These are phyloP conservation scores for Calidris pygmaea DNA, from an alignment of 2,113 vertebrate species.

Conservation along the genomic window DNA sequence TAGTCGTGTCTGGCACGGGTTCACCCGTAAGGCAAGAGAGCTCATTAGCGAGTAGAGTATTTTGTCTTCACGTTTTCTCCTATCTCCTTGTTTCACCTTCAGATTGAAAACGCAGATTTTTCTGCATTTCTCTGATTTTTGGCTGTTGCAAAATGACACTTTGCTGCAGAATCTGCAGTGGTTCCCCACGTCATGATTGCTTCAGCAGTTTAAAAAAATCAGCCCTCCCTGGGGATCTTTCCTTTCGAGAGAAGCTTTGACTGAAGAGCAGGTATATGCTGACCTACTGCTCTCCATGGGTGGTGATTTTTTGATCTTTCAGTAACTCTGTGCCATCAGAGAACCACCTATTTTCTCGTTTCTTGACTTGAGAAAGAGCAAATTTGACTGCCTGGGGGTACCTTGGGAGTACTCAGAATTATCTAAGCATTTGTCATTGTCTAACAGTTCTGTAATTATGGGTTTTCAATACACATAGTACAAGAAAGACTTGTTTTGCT, in stretches of 20 bases:
- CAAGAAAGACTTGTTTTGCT: not conserved
- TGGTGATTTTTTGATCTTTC: conserved; percentile 15
- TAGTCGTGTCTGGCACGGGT: not conserved
- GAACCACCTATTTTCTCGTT: conserved; percentile 7
- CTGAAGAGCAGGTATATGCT: not conserved
- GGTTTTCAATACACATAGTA: not conserved
- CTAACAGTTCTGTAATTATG: conserved; percentile 20
- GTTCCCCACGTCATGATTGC: not conserved
- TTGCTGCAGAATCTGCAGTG: not conserved
- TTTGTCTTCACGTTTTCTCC: not conserved
- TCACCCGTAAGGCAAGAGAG: not conserved
- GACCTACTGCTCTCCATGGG: not conserved
- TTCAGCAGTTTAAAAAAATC: not conserved
- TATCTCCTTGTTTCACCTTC: conserved; percentile 25
- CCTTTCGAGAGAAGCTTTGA: not conserved
- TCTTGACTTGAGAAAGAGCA: not conserved
- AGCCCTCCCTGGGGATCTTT: not conserved
- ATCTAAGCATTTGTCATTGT: conserved; percentile 13
- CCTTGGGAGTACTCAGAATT: not conserved
- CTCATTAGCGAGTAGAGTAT: not conserved
- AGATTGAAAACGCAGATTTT: not conserved
- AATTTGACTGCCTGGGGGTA: not conserved
- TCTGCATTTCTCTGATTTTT: not conserved
- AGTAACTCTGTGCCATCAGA: not conserved
- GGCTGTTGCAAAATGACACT: not conserved